Conservation (phyloP, 1,140 invertebrate genomes). For the Trinorchestia longiramus region DNA sequence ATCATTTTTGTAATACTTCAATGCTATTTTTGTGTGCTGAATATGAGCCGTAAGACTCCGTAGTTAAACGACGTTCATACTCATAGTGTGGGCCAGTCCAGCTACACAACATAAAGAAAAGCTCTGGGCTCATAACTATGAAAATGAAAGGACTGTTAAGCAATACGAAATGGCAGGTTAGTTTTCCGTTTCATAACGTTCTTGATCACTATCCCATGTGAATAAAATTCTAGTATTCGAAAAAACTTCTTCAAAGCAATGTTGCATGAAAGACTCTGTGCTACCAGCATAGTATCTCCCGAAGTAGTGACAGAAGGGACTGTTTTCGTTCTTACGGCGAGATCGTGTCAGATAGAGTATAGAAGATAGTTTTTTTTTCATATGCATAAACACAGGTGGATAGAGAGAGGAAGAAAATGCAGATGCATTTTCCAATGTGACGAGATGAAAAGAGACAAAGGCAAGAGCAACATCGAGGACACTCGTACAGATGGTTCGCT, state of each 20-base stretch:
- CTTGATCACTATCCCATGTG: background rate
- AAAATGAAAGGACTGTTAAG: background rate
- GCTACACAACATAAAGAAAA: background rate
- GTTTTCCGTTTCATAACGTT: background rate
- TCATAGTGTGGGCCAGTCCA: too few species aligned
- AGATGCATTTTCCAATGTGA: background rate
- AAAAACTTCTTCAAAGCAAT: background rate
- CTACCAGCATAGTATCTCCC: background rate
- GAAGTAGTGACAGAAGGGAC: too few species aligned
- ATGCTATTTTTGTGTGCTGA: too few species aligned
- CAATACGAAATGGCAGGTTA: background rate
- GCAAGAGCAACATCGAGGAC: background rate
- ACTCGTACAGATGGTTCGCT: background rate
- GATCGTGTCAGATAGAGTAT: too few species aligned
- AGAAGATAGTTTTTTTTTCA: too few species aligned
- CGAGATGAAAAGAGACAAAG: background rate
- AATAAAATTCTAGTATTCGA: background rate
- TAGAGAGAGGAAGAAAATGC: background rate
- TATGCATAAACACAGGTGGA: background rate
- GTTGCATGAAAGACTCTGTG: background rate
- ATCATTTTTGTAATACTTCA: too few species aligned
- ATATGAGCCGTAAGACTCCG: too few species aligned
- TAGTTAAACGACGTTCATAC: too few species aligned
- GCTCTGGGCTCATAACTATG: background rate
- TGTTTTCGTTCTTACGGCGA: too few species aligned